Base-by-base conservation (phyloP, 2,888 invertebrate species). In the Torymus auratus region DNA sequence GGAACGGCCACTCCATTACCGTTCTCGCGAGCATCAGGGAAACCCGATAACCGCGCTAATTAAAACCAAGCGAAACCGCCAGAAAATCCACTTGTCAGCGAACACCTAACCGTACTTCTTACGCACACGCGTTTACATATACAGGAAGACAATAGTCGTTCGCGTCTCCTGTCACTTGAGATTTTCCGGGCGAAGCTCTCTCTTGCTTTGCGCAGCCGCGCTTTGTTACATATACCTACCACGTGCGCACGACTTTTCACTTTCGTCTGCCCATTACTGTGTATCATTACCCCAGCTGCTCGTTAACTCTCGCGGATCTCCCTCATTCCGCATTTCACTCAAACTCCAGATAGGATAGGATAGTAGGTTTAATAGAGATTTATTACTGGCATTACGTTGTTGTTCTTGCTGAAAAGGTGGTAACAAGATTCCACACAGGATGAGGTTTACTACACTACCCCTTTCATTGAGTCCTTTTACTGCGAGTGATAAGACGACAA, bases 211-310 rank as follows among this genome's bases (percentile, higher is more conserved):
- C 65, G 71, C 41, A 28, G 41, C 41, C 23, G n/a, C 14, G 68
- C 68, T 79, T 74, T 73, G 79, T 74, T 79, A 71, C 55, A 23
- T 20, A 65, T 13, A n/a, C 28, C 15, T 17, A 41, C 28, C 7
- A 67, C 2, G 17, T 15, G n/a, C 23, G 61, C 28, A 7, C 56
- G 13, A 64, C 72, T 77, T 81, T 81, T 81, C 77, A 81, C 80
- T 81, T 81, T 81, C 80, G 12, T 81, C 58, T 15, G 70, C 52
- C 77, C 50, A 75, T 75, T 80, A 74, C 61, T 68, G 73, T 50
- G 78, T 56, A 65, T 72, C 78, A 60, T 78, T 78, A 72, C 71
- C 78, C 41, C 17, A 64, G 55, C 14, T 68, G 67, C 78, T 80
- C 80, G 80, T 80, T 80, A 80, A 58, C 70, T 68, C 69, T 15